Evolutionary conservation across 2,888 invertebrate species (phyloP).

Genomic region (Machimus rusticus): DNA sequence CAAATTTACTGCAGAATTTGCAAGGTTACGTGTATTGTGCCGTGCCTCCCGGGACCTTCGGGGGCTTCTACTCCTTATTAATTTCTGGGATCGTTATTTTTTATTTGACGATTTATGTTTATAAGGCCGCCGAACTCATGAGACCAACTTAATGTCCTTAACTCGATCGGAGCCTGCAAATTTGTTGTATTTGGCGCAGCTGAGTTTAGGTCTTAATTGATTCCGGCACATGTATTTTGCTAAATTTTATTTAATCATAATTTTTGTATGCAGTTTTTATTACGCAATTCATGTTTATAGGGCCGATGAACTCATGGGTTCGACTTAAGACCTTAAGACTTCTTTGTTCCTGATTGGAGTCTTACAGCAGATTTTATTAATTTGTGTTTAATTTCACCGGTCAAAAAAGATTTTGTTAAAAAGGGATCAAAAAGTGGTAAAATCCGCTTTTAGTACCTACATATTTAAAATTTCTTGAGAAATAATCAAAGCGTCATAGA

Average conservation of each 20-base stretch:
- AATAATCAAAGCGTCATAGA: no score
- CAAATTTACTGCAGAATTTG: conserved; percentile 16
- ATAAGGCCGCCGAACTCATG: not conserved
- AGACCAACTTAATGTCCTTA: not conserved
- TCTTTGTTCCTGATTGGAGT: no score
- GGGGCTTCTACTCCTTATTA: not conserved
- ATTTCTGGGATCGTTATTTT: not conserved
- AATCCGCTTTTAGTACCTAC: no score
- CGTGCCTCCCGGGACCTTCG: not conserved
- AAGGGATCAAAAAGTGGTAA: no score
- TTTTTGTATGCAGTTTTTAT: not conserved
- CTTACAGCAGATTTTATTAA: no score
- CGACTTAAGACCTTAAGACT: no score
- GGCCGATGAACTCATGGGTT: not conserved
- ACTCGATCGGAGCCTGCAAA: not conserved
- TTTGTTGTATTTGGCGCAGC: not conserved
- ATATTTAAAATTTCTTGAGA: no score
- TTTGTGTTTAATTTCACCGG: no score
- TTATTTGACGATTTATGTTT: not conserved
- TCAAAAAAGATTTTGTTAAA: no score
- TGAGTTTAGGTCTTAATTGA: not conserved
- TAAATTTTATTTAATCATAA: not conserved
- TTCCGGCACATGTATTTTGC: not conserved
- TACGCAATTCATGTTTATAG: not conserved
- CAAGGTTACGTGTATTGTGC: conserved; percentile 1